Conservation (phyloP, 2,113 vertebrate species). For the Porphyrio hochstetteri region DNA sequence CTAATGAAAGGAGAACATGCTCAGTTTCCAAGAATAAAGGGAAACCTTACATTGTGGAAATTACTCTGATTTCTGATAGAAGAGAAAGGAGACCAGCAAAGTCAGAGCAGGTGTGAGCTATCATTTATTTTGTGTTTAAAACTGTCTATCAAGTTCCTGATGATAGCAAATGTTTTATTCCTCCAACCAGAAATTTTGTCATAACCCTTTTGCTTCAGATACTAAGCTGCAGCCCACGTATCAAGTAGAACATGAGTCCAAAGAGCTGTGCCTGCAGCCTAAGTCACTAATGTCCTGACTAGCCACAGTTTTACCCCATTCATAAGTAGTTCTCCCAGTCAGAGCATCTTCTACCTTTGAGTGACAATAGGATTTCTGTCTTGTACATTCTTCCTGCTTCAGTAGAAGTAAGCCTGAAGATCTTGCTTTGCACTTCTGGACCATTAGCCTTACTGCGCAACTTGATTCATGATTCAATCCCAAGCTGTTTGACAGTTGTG, state of each 20-base stretch:
- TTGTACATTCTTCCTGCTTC: not conserved
- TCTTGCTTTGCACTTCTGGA: not conserved
- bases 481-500: not conserved
- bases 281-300: not conserved
- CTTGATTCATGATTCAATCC: not conserved
- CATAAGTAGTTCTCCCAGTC: not conserved
- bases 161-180: not conserved
- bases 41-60: not conserved
- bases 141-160: not conserved
- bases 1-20: not conserved
- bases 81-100: not conserved
- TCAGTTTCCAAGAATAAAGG: not conserved
- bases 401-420: not conserved
- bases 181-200: not conserved
- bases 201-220: not conserved
- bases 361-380: not conserved
- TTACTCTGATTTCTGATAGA: not conserved
- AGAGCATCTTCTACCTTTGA: not conserved
- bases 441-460: not conserved
- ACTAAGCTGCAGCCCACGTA: not conserved
- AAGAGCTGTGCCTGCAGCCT: not conserved
- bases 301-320: not conserved
- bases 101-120: not conserved
- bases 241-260: not conserved
- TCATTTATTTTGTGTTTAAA: not conserved